Percentiles rank a stretch among this genome's conserved stretches.
These are phyloP conservation scores for Napeogenes sylphis DNA, from an alignment of 2,888 invertebrate genomes.

Conservation along the genomic window DNA sequence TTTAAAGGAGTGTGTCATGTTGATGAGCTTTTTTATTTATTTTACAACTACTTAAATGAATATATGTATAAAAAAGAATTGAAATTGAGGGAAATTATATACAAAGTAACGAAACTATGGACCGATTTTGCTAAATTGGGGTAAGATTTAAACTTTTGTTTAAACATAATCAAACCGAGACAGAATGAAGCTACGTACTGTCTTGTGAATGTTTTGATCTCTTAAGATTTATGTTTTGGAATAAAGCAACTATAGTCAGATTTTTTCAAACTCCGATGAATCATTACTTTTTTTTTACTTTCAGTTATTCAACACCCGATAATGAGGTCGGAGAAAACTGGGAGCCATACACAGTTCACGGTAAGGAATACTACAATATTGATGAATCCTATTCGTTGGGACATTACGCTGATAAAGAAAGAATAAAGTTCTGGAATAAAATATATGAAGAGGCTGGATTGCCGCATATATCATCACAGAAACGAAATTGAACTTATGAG, in stretches of 20 bases:
- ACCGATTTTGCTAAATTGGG: slow-evolving; percentile 65
- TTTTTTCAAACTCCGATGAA: too few relatives aligned
- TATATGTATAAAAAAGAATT: slow-evolving; percentile 47
- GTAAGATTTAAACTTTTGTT: slow-evolving; percentile 41
- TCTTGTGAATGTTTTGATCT: too few relatives aligned
- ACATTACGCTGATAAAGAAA: slow-evolving; percentile 41
- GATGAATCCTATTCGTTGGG: slow-evolving; percentile 42
- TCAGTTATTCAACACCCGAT: slow-evolving; percentile 54
- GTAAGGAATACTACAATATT: slow-evolving; percentile 49
- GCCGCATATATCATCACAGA: slow-evolving; percentile 27
- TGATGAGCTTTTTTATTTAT: slow-evolving; percentile 69
- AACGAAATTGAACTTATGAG: neutral
- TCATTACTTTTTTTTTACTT: slow-evolving; percentile 11
- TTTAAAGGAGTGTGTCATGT: slow-evolving; percentile 63
- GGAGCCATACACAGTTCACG: slow-evolving; percentile 37
- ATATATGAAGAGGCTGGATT: slow-evolving; percentile 43
- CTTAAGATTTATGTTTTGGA: neutral
- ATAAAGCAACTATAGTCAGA: too few relatives aligned
- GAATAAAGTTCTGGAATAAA: slow-evolving; percentile 50
- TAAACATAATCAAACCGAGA: neutral
- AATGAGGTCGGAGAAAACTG: slow-evolving; percentile 43
- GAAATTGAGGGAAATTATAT: slow-evolving; percentile 47
- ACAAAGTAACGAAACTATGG: slow-evolving; percentile 63
- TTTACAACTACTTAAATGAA: slow-evolving; percentile 52
- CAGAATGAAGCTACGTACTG: too few relatives aligned